These are phyloP conservation scores for Ornithoptera alexandrae DNA, from an alignment of 2,888 invertebrate genomes.

Conservation along the genomic window DNA sequence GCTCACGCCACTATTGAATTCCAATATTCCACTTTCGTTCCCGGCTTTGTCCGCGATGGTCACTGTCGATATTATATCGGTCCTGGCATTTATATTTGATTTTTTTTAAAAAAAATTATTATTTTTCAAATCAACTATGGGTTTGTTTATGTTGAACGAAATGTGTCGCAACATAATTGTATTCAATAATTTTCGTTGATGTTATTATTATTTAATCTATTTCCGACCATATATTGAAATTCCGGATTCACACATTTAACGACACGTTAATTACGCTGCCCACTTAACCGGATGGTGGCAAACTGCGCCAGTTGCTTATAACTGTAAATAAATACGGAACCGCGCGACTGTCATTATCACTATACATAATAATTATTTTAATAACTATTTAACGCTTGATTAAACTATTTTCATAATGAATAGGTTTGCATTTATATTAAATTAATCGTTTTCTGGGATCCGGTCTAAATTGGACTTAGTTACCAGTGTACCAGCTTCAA, in stretches of 20 bases:
- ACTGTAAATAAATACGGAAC: conserved; percentile 26
- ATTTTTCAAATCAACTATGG: neutral
- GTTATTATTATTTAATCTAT: neutral
- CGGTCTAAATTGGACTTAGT: neutral
- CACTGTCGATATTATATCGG: conserved; percentile 4
- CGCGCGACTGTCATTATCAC: conserved; percentile 32
- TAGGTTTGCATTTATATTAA: neutral
- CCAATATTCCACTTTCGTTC: conserved; percentile 55
- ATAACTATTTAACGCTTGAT: neutral
- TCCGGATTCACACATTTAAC: conserved; percentile 53
- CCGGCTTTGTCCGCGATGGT: conserved; percentile 32
- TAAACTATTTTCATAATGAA: conserved; percentile 19
- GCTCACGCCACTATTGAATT: conserved; percentile 66
- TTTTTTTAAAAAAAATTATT: neutral
- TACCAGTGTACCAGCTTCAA: neutral
- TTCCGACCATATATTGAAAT: conserved; percentile 42
- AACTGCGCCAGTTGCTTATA: conserved; percentile 35
- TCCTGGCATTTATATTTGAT: neutral
- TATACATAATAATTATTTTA: conserved; percentile 21
- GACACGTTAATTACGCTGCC: conserved; percentile 62
- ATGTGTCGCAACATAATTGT: neutral
- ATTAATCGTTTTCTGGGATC: neutral
- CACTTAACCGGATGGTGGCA: conserved; percentile 51
- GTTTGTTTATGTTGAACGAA: neutral
- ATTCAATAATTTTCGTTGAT: neutral